Percentiles rank a stretch among this genome's conserved stretches.
These are phyloP conservation scores for Eupithecia inturbata DNA, from an alignment of 2,888 invertebrate genomes.

Conservation along the genomic window DNA sequence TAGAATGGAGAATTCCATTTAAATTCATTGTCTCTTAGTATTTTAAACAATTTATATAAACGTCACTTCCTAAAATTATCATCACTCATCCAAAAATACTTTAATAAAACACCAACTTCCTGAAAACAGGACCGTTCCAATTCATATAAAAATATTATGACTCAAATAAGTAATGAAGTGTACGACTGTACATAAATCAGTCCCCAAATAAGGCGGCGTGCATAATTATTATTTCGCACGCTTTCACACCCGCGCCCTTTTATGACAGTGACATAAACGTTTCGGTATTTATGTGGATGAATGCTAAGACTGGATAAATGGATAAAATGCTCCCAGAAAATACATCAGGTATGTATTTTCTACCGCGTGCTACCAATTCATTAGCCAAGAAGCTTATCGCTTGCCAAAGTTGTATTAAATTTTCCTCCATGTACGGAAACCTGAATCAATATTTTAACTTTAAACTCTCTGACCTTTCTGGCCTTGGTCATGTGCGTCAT, in stretches of 20 bases:
- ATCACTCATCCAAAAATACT: not conserved
- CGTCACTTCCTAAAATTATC: not conserved
- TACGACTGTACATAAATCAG: conserved; percentile 38
- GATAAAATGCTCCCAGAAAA: not conserved
- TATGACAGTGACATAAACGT: conserved; percentile 39
- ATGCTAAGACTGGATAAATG: conserved; percentile 7
- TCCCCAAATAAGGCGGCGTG: conserved; percentile 37
- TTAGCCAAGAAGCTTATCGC: not conserved
- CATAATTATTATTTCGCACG: conserved; percentile 36
- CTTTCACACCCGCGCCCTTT: conserved; percentile 44
- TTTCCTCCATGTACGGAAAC: not conserved
- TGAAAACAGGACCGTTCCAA: not conserved
- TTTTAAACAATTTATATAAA: not conserved
- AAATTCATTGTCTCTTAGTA: not conserved
- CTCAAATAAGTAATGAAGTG: conserved; percentile 27
- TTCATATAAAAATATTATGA: conserved; percentile 13
- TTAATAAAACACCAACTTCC: not conserved
- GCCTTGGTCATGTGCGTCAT: too few species aligned
- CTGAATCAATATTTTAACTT: not conserved
- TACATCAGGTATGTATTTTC: not conserved
- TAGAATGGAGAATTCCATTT: not conserved
- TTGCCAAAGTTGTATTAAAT: not conserved
- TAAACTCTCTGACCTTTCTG: not conserved
- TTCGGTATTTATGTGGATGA: conserved; percentile 3
- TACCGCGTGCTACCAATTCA: not conserved